Evolutionary conservation across 2,888 invertebrate species (phyloP), one percentile per base, ranked within the genome.

Genomic region (Chrysotoxum bicinctum): DNA sequence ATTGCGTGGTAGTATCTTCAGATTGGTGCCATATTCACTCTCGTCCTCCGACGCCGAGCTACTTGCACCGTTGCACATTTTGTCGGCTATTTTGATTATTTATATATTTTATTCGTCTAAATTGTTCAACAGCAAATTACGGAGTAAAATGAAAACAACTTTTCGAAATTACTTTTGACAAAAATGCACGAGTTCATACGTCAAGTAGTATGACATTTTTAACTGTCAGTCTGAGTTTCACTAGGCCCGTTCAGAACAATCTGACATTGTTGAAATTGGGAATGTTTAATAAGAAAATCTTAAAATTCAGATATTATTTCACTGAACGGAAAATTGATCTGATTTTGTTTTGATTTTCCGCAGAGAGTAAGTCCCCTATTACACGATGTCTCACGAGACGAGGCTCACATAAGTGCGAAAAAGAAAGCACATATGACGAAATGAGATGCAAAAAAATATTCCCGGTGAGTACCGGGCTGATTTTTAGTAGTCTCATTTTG

Each of bases 1-100:
- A 74, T 92, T 92, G 26, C 90, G 88, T 32, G 90, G 88, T 2
- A 92, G 87, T 12, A 92, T 86, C 87, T 92, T 92, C 0, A 92
- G 86, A 87, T 91, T 92, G 19, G 89, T 87, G 2, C 92, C 91
- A 87, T 90, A 91, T 77, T 92, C 90, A 66, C 74, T 82, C 66
- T 69, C 73, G 70, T 70, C 72, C 8, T 56, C 69, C 1, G 81
- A 45, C 35, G 73, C 40, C 48, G 73, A 81, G 82, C 74, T 77
- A 73, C 86, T 82, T 64, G 74, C 70, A 48, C 86, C 86, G 30
- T 82, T 86, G 58, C 86, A 86, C 86, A 86, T 86, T 74, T 52
- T 86, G 21, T 82, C 82, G 40, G 58, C 77, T 70, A 86, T 82
- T 74, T 77, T 86, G 45, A 23, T 26, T 52, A n/a, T 32, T 58